Conservation (phyloP, 1,140 invertebrate species). For the Drosophila sp. region DNA sequence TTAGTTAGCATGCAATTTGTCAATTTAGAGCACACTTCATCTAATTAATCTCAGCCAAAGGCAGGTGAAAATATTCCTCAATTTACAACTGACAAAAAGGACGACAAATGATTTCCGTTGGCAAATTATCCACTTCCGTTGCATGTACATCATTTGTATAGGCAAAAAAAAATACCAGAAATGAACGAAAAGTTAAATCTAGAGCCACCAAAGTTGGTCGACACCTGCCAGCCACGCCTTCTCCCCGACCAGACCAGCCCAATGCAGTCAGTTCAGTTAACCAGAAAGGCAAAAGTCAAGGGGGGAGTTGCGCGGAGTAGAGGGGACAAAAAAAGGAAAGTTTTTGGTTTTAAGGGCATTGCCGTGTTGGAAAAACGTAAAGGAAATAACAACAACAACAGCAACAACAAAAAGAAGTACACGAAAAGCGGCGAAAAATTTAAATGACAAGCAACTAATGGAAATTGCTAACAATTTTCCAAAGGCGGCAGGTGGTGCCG, state of each 20-base stretch:
- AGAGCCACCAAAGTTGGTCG: constrained; percentile 45
- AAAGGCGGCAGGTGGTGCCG: constrained; percentile 43
- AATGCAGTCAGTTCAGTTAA: constrained; percentile 6
- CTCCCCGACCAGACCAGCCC: constrained; percentile 3
- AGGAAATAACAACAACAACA: neutral
- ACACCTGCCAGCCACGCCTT: constrained; percentile 41
- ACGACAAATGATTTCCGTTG: constrained; percentile 73
- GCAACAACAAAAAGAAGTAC: neutral
- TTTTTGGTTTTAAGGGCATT: constrained; percentile 17
- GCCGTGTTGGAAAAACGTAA: constrained; percentile 40
- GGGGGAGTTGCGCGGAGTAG: neutral
- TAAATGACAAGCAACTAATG: constrained; percentile 81
- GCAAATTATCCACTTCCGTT: constrained; percentile 72
- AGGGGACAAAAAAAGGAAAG: neutral
- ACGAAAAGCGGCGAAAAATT: constrained; percentile 50
- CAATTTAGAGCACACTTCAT: neutral
- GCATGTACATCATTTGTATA: constrained; percentile 58
- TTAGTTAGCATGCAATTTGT: constrained; percentile 3
- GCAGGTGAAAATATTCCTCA: constrained; percentile 42
- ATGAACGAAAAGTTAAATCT: constrained; percentile 10
- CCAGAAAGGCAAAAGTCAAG: constrained; percentile 23
- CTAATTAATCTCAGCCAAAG: constrained; percentile 40
- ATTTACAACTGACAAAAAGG: constrained; percentile 62
- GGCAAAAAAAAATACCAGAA: neutral
- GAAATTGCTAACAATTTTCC: constrained; percentile 75